Conservation (phyloP, 2,797 vertebrate species). For the Masticophis lateralis region DNA sequence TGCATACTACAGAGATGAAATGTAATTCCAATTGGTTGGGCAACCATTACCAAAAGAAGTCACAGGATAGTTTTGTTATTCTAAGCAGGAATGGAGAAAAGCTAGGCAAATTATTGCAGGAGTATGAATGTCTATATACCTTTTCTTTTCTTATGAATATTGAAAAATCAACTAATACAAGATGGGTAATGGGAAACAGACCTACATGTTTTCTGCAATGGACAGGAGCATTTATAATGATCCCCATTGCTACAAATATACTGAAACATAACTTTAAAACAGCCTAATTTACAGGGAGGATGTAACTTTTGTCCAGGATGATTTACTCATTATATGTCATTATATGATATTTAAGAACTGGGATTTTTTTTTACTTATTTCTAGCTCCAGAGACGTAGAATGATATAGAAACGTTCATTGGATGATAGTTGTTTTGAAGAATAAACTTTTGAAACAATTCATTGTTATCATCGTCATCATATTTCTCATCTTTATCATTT, state of each 20-base stretch:
- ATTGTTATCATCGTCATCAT: not conserved
- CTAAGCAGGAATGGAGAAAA: conserved; percentile 42
- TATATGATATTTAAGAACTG: not conserved
- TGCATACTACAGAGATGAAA: conserved; percentile 51
- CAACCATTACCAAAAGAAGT: conserved; percentile 37
- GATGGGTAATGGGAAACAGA: not conserved
- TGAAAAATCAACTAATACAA: conserved; percentile 17
- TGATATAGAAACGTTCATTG: not conserved
- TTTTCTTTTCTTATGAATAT: conserved; percentile 23
- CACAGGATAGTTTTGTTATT: conserved; percentile 28
- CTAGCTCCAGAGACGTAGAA: not conserved
- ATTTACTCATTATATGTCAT: not conserved
- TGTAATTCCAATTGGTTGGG: conserved; percentile 46
- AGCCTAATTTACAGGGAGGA: not conserved
- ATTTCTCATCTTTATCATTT: not conserved
- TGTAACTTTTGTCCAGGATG: not conserved
- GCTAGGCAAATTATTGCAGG: conserved; percentile 35
- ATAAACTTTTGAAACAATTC: not conserved
- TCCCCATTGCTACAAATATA: not conserved
- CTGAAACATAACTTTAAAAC: not conserved
- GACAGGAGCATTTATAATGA: not conserved
- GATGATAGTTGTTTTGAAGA: not conserved
- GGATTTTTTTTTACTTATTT: not conserved
- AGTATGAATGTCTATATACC: conserved; percentile 12
- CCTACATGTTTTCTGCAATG: not conserved